Evolutionary conservation across 2,113 vertebrate genomes (phyloP).

Genomic region (Orthonyx spaldingii): DNA sequence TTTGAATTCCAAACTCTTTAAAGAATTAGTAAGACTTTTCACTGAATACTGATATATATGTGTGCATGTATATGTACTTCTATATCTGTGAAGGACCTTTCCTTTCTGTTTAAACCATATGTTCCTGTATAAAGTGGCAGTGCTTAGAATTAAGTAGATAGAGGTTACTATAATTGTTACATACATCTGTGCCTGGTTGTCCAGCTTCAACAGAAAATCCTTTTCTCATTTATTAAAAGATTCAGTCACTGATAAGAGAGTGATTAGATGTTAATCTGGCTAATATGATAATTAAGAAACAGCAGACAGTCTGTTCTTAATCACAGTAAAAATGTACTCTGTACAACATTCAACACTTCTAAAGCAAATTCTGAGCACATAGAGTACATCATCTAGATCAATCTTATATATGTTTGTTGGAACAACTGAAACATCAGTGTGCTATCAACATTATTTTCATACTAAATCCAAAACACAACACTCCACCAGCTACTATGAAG

Average conservation of each 20-base stretch:
- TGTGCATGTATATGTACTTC: neutral
- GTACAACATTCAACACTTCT: neutral
- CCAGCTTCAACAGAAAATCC: neutral
- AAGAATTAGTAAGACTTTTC: neutral
- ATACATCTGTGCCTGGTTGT: neutral
- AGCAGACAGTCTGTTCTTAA: neutral
- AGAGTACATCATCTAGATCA: neutral
- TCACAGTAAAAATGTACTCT: neutral
- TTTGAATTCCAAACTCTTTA: neutral
- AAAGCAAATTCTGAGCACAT: neutral
- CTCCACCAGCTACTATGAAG: neutral
- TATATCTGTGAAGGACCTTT: neutral
- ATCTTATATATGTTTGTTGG: neutral
- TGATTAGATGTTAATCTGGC: neutral
- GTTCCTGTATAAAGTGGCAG: neutral
- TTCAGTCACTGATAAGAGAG: neutral
- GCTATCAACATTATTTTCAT: neutral
- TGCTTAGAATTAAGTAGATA: neutral
- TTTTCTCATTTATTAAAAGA: neutral
- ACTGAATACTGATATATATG: neutral
- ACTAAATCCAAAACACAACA: neutral
- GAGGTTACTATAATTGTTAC: neutral
- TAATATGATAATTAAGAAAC: neutral
- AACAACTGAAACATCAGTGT: neutral
- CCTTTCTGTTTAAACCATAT: neutral